phyloP scores from a whole-genome alignment of 2,113 vertebrate species.

The Monopterus albus region DNA sequence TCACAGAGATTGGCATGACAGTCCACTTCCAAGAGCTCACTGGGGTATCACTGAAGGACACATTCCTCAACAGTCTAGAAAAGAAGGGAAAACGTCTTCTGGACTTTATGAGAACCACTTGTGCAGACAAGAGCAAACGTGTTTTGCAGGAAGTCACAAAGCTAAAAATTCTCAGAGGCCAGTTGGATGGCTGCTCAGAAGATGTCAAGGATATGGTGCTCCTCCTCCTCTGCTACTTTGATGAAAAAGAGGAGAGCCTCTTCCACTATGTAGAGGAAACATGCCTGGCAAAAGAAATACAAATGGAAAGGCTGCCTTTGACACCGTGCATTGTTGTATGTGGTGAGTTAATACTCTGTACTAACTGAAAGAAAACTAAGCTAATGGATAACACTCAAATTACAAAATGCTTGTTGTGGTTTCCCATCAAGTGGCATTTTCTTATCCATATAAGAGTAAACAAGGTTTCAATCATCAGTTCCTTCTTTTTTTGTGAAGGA shows the following conservation, averaged over 20 bases:
- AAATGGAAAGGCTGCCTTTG: conserved; percentile 39
- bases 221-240: conserved; percentile 45
- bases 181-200: conserved; percentile 30
- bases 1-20: conserved; percentile 43
- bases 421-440: too few species aligned
- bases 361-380: neutral
- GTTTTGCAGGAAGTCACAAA: conserved; percentile 39
- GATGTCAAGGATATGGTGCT: conserved; percentile 46
- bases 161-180: conserved; percentile 16
- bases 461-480: too few species aligned
- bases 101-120: conserved; percentile 37
- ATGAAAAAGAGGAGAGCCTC: conserved; percentile 44
- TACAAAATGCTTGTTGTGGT: too few species aligned
- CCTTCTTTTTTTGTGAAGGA: neutral
- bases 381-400: neutral
- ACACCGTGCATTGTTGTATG: conserved; percentile 57
- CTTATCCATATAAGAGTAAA: too few species aligned
- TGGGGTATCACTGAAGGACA: conserved; percentile 44
- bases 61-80: conserved; percentile 1
- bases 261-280: conserved; percentile 41
- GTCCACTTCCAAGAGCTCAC: conserved; percentile 56
- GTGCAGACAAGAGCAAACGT: conserved; percentile 45
- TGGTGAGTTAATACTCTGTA: conserved; percentile 33
- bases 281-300: conserved; percentile 20
- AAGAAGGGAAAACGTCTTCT: conserved; percentile 52